Evolutionary conservation across 2,797 vertebrate genomes (phyloP), one percentile per base, ranked within the genome.

Genomic region (Gila robusta): DNA sequence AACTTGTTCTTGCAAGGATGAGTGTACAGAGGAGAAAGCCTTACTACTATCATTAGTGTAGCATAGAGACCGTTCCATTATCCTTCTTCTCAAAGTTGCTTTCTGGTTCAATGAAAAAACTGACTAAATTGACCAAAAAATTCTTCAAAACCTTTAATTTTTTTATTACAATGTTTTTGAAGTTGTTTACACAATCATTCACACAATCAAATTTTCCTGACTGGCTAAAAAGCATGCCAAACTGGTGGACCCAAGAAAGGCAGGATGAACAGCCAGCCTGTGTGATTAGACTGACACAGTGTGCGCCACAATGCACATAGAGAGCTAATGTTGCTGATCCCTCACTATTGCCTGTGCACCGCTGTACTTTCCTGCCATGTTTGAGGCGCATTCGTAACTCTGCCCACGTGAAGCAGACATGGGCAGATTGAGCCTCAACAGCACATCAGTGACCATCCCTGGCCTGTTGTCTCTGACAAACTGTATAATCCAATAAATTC

Each of bases 201-300:
- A 77, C 85, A 85, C 62, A 82, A 82, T 62, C 47, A 19, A 85
- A 85, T 49, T 70, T 85, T 56, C 87, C 83, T 80, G 66, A 74
- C 54, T 79, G 66, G 21, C n/a, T 59, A 0, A 72, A 72, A 44
- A 72, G 12, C 6, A 72, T 72, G 12, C 70, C 39, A 44, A 26
- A 44, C 70, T 72, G 23, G 3, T 26, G 39, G 39, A 44, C 69
- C 69, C 37, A 71, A 39, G 67, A 70, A 70, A 70, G 35, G 35
- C 37, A 8, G 12, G 7, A 12, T 72, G 70, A 47, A n/a, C n/a
- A 47, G 41, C 12, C 41, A 17, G 39, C 23, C 70, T 70, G 37
- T 17, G 21, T 47, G 71, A 73, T 47, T 4, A 28, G 16, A 47
- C 1, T 47, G 41, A 17, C 41, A 17, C 70, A 47, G 7, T 72